Evolutionary conservation across 2,888 invertebrate genomes (phyloP).

Genomic region (Harpalus rubripes): DNA sequence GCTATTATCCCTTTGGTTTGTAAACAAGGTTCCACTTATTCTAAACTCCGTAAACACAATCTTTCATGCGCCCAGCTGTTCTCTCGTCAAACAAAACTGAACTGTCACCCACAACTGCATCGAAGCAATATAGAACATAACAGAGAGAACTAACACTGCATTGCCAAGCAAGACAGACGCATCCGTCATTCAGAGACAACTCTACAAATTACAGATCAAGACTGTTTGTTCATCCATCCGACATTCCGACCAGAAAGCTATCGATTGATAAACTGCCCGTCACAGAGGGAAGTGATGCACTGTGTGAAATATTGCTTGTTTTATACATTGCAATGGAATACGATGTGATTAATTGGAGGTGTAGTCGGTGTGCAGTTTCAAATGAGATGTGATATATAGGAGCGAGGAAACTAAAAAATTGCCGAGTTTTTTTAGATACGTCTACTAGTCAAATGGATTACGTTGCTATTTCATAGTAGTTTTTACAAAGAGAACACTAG

Average conservation of each 20-base stretch:
- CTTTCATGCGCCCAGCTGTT: not conserved
- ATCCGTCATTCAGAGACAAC: constrained; percentile 36
- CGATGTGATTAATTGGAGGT: not conserved
- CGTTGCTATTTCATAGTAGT: too few relatives aligned
- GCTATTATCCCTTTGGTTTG: not conserved
- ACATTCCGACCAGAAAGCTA: constrained; percentile 30
- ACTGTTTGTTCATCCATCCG: constrained; percentile 19
- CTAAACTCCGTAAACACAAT: not conserved
- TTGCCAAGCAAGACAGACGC: not conserved
- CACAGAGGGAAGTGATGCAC: constrained; percentile 23
- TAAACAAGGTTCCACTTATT: not conserved
- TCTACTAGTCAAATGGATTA: too few relatives aligned
- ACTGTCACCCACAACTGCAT: constrained; percentile 13
- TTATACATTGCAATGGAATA: constrained; percentile 1
- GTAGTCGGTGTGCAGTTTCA: not conserved
- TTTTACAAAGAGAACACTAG: too few relatives aligned
- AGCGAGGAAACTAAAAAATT: not conserved
- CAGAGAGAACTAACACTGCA: not conserved
- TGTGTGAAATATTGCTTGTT: constrained; percentile 9
- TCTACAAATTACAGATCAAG: constrained; percentile 49
- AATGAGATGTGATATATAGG: not conserved
- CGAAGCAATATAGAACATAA: not conserved
- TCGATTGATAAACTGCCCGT: constrained; percentile 32
- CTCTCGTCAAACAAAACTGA: not conserved
- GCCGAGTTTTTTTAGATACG: too few relatives aligned